Conservation (phyloP, 2,113 vertebrate species). For the crab-eating macaque (Macaca fascicularis) region DNA sequence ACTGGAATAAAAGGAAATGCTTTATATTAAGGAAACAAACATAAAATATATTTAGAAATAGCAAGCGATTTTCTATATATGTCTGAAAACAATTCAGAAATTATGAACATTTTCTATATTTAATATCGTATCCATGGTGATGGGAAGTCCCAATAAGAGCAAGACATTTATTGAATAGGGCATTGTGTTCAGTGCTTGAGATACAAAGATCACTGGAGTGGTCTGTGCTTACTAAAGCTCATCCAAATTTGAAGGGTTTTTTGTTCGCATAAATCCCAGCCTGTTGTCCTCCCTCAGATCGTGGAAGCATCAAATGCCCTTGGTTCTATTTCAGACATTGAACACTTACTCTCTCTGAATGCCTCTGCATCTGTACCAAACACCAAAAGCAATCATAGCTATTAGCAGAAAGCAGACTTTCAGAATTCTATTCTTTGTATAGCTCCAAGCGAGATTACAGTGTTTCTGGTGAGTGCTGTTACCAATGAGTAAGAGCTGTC, state of each 20-base stretch:
- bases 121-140: not conserved
- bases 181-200: not conserved
- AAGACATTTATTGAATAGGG: not conserved
- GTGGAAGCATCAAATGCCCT: not conserved
- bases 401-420: not conserved
- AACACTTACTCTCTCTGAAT: not conserved
- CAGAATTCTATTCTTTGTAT: not conserved
- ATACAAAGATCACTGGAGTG: not conserved
- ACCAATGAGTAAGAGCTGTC: not conserved
- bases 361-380: not conserved
- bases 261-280: not conserved
- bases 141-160: not conserved
- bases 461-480: not conserved
- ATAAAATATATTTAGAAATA: not conserved
- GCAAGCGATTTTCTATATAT: not conserved
- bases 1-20: not conserved
- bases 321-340: not conserved
- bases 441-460: not conserved
- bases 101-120: not conserved
- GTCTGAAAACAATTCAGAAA: not conserved
- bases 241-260: not conserved
- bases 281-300: not conserved
- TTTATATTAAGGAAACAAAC: not conserved
- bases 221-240: not conserved
- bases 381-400: not conserved